Evolutionary conservation across 2,888 invertebrate species (phyloP).

Genomic region (Ectemnius cavifrons): DNA sequence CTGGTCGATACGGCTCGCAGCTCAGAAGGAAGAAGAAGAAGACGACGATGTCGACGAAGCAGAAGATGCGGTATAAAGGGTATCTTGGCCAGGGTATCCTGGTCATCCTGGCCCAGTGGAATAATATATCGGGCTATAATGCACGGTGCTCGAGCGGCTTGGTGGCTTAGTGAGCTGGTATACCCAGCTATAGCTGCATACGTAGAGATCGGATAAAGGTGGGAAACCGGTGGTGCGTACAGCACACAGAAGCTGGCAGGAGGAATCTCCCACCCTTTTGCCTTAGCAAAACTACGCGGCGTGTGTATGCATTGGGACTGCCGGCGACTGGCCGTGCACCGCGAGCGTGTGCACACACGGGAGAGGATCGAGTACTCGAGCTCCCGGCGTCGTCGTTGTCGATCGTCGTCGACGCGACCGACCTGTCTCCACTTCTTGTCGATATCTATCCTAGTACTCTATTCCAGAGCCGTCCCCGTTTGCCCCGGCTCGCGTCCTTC

Average conservation of each 20-base stretch:
- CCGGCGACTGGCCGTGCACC: constrained; percentile 8
- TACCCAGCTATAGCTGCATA: neutral
- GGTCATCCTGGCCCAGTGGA: constrained; percentile 45
- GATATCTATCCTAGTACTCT: neutral
- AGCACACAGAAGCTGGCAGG: constrained; percentile 37
- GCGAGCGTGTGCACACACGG: constrained; percentile 19
- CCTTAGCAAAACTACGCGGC: constrained; percentile 13
- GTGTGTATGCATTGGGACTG: constrained; percentile 24
- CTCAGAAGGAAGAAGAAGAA: constrained; percentile 14
- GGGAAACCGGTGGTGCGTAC: constrained; percentile 60
- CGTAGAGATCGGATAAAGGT: constrained; percentile 45
- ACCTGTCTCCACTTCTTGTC: constrained; percentile 3
- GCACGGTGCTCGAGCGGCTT: constrained; percentile 20
- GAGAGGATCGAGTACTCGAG: constrained; percentile 31
- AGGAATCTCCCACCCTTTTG: constrained; percentile 56
- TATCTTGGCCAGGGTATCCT: constrained; percentile 42
- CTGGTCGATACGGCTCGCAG: constrained; percentile 39
- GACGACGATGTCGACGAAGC: constrained; percentile 34
- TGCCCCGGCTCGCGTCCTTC: neutral
- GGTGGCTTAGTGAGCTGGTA: constrained; percentile 8
- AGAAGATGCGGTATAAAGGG: constrained; percentile 39
- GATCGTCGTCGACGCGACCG: neutral
- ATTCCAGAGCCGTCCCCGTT: neutral
- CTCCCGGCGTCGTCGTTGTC: constrained; percentile 7
- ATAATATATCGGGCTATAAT: constrained; percentile 48